Percentiles rank a stretch among this genome's conserved stretches.
phyloP scores from a whole-genome alignment of 2,888 invertebrate genomes.

The Unio pictorum region DNA sequence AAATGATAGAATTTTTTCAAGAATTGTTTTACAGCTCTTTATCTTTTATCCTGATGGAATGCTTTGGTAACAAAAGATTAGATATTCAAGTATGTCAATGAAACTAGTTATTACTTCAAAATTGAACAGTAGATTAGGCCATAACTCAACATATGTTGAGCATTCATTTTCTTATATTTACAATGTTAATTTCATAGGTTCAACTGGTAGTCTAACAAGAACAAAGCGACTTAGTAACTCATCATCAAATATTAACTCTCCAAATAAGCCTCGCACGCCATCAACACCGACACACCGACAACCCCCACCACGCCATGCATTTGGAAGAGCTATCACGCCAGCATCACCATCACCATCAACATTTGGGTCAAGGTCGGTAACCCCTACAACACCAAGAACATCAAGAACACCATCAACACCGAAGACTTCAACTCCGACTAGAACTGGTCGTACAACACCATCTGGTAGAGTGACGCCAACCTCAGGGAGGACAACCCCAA shows the following conservation, averaged over 20 bases:
- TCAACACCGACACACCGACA: constrained; percentile 26
- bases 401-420: constrained; percentile 40
- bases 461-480: constrained; percentile 42
- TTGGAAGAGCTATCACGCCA: constrained; percentile 40
- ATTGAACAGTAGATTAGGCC: too few relatives aligned
- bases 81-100: too few relatives aligned
- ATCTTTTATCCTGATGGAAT: too few relatives aligned
- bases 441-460: constrained; percentile 42
- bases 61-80: too few relatives aligned
- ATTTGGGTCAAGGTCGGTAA: constrained; percentile 49
- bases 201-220: constrained; percentile 57
- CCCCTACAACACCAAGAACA: constrained; percentile 46
- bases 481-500: constrained; percentile 38
- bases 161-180: not conserved
- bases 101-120: too few relatives aligned
- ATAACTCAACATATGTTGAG: too few relatives aligned
- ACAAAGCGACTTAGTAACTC: constrained; percentile 59
- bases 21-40: too few relatives aligned
- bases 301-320: constrained; percentile 31
- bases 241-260: constrained; percentile 53
- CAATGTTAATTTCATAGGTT: constrained; percentile 39
- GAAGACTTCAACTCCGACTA: constrained; percentile 51
- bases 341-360: constrained; percentile 27
- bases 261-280: constrained; percentile 37
- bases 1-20: too few relatives aligned